These are phyloP conservation scores for Tragelaphus strepsiceros DNA, from an alignment of 2,113 vertebrate species.

Conservation along the genomic window DNA sequence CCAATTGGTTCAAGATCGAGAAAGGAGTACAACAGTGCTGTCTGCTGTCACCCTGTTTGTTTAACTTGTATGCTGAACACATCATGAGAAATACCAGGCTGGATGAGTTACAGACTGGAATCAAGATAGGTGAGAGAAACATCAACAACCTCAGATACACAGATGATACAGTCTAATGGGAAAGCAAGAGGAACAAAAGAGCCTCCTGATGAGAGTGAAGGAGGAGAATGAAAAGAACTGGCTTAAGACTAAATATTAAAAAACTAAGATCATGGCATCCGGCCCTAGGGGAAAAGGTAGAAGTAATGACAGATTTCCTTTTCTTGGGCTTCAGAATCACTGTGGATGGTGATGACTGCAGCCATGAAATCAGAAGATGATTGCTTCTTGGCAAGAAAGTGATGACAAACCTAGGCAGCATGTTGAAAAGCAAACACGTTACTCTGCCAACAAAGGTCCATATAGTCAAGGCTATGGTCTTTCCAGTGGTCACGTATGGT, in stretches of 20 bases:
- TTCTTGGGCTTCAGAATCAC: neutral
- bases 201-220: neutral
- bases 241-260: neutral
- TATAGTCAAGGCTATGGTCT: neutral
- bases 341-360: neutral
- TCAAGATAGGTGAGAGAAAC: neutral
- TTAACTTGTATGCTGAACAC: neutral
- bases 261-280: neutral
- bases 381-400: neutral
- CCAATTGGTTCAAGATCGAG: neutral
- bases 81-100: neutral
- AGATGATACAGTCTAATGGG: neutral
- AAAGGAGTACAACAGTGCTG: neutral
- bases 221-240: neutral
- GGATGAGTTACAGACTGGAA: neutral
- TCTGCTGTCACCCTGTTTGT: neutral
- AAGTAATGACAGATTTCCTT: neutral
- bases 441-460: neutral
- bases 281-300: neutral
- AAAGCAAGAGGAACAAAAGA: neutral
- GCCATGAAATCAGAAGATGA: neutral
- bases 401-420: neutral
- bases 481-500: neutral
- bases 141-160: neutral
- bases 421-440: neutral